Percentiles rank a stretch among this genome's conserved stretches.
Conservation (phyloP, 2,797 vertebrate species). For the Mormyrops boulengeri region DNA sequence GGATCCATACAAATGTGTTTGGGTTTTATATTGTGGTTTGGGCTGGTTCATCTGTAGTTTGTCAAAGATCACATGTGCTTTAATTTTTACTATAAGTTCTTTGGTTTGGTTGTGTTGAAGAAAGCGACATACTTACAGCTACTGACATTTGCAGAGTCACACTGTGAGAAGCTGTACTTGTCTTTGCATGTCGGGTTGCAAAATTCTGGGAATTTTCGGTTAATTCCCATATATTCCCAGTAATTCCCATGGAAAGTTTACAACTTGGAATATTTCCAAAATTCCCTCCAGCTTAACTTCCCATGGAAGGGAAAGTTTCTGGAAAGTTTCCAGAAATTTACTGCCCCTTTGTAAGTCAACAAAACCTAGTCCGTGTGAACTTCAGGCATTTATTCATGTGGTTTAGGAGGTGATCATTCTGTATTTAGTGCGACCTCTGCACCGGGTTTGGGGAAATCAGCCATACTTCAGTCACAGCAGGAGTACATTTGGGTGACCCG, state of each 20-base stretch:
- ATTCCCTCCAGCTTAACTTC: background rate
- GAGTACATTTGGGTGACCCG: background rate
- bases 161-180: background rate
- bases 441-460: background rate
- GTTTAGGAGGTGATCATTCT: background rate
- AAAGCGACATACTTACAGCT: background rate
- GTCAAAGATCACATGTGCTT: background rate
- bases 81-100: background rate
- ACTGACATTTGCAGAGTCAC: background rate
- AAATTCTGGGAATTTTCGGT: background rate
- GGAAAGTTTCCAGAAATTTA: background rate
- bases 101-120: background rate
- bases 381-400: background rate
- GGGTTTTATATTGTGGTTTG: background rate
- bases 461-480: background rate
- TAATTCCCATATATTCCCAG: background rate
- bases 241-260: background rate
- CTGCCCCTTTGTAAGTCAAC: background rate
- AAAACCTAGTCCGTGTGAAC: background rate
- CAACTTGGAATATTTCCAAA: background rate
- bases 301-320: background rate
- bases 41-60: background rate
- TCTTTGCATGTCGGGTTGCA: background rate
- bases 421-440: background rate
- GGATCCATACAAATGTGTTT: background rate